Conservation (phyloP, 2,888 invertebrate species). For the Herminia tarsipennalis region DNA sequence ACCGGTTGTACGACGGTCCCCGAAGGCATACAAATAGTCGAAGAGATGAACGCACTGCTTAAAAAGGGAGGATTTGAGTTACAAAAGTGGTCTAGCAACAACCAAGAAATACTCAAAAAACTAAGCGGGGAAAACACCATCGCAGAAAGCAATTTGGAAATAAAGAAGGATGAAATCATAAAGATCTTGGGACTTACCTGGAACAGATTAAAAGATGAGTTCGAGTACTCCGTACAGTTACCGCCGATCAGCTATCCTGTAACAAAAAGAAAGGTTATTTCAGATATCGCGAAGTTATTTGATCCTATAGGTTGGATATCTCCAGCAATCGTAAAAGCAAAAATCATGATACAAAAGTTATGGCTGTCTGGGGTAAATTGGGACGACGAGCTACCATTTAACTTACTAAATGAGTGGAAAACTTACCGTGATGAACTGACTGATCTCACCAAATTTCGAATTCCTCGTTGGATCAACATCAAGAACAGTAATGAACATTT, state of each 20-base stretch:
- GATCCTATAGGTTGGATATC: conserved; percentile 21
- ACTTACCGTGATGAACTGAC: conserved; percentile 20
- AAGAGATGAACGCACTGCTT: conserved; percentile 7
- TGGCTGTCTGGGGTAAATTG: conserved; percentile 18
- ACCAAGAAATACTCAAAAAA: not conserved
- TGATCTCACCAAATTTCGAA: conserved; percentile 7
- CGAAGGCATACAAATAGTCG: conserved; percentile 4
- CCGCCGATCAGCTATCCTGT: conserved; percentile 12
- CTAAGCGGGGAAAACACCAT: not conserved
- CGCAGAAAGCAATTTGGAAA: conserved; percentile 7
- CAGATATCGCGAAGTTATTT: conserved; percentile 32
- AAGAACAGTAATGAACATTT: not conserved
- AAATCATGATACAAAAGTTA: conserved; percentile 11
- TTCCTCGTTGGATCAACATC: conserved; percentile 29
- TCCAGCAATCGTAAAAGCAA: conserved; percentile 11
- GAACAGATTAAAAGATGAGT: conserved; percentile 19
- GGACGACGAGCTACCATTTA: conserved; percentile 12
- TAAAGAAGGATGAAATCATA: conserved; percentile 24
- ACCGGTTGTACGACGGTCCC: conserved; percentile 1
- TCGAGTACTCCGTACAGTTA: conserved; percentile 28
- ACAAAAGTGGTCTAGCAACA: conserved; percentile 17
- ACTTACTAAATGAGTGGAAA: conserved; percentile 27
- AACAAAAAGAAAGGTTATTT: conserved; percentile 35
- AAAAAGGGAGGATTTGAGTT: conserved; percentile 7
- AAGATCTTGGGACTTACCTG: conserved; percentile 20